Base-by-base conservation (phyloP, 2,888 invertebrate genomes). In the Harmothoe impar region DNA sequence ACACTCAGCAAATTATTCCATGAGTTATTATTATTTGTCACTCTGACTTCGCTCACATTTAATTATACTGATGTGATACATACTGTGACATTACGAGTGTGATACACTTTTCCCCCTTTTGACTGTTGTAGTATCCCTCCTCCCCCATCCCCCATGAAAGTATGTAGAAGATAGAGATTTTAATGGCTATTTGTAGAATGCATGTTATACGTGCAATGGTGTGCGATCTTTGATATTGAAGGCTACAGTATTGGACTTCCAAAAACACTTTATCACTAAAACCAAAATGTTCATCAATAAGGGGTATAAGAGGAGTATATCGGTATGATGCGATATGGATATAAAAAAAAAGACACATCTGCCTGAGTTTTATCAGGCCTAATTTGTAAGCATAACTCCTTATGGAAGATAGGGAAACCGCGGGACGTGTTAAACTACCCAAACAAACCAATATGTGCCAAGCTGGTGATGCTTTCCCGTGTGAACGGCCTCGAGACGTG, bases 11-110 rank as follows among this genome's bases (percentile, higher is more conserved):
- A 23, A 33, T 43, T 35, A 81, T 33, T 81, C 35, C 23, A 1
- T 17, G 33, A 33, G 20, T 15, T 81, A 23, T 35, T n/a, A n/a
- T 33, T 12, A 23, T 35, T 81, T 81, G 81, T 81, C 43, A 35
- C 81, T 81, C 43, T 15, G 81, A 81, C 81, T 81, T 7, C 35
- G 81, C 81, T 81, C 81, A 81, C 77, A 77, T 77, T n/a, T n/a
- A n/a, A n/a, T n/a, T 31, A 31, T 68, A n/a, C 29, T 43, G 17
- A 81, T 81, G 81, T 81, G 81, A 81, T 81, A 81, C 33, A 77
- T 15, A 23, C 29, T 77, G 77, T 77, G 77, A 77, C 77, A 81
- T 33, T 43, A 17, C 81, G 31, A 81, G 81, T 81, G 81, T 81
- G 81, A 81, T 81, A 81, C 10, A 81, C 81, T 0, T 81, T 35